Percentiles rank a stretch among this genome's conserved stretches.
Conservation (phyloP, 1,140 invertebrate genomes). For the Antheraea pernyi region DNA sequence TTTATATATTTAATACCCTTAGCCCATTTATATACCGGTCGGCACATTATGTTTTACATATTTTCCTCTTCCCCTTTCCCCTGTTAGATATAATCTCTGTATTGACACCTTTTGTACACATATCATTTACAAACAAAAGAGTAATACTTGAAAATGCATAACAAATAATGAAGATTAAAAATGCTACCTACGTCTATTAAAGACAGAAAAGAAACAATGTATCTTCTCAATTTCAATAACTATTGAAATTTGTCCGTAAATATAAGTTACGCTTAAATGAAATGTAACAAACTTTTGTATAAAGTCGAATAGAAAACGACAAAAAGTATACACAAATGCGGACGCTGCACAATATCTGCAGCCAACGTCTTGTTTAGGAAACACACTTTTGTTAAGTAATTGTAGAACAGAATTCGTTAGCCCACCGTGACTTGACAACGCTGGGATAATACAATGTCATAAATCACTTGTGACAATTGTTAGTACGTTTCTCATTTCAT, state of each 20-base stretch:
- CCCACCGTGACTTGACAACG: conserved; percentile 51
- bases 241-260: conserved; percentile 41
- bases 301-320: conserved; percentile 12
- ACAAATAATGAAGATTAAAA: background rate
- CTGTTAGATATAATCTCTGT: too few species aligned
- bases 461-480: conserved; percentile 15
- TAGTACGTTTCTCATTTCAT: background rate
- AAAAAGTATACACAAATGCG: conserved; percentile 26
- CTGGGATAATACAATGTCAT: conserved; percentile 16
- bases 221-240: conserved; percentile 15
- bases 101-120: too few species aligned
- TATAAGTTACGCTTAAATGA: conserved; percentile 41
- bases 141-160: background rate
- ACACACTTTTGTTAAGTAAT: conserved; percentile 47
- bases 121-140: background rate
- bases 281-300: conserved; percentile 42
- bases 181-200: background rate
- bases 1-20: too few species aligned
- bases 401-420: conserved; percentile 40
- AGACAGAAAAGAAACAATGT: conserved; percentile 1
- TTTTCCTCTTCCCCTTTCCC: too few species aligned
- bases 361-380: conserved; percentile 65
- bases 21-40: too few species aligned
- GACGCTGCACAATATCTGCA: conserved; percentile 37
- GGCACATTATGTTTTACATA: too few species aligned